These are phyloP conservation scores for Penaeus chinensis DNA, from an alignment of 1,140 invertebrate genomes.

Conservation along the genomic window DNA sequence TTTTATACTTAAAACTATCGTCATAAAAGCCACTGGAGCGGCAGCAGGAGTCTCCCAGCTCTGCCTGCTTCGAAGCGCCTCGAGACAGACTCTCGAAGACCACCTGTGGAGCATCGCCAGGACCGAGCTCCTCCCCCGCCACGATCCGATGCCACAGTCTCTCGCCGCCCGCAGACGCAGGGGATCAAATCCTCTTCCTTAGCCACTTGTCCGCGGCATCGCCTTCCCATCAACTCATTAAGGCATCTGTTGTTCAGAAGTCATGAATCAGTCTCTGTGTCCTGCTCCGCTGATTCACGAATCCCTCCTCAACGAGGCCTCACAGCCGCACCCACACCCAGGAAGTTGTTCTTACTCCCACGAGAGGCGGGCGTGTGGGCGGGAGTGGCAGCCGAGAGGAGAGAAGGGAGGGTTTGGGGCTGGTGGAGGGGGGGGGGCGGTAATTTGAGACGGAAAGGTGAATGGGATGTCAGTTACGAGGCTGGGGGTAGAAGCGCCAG, in stretches of 20 bases:
- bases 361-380: conserved; percentile 37
- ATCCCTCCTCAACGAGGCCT: conserved; percentile 21
- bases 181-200: neutral
- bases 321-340: conserved; percentile 35
- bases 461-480: no score
- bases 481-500: no score
- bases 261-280: conserved; percentile 43
- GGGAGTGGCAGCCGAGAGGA: neutral
- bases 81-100: no score
- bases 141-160: neutral
- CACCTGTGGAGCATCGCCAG: no score
- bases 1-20: no score
- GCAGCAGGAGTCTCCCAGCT: no score
- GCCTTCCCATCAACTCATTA: conserved; percentile 22
- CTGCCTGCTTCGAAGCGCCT: no score
- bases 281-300: conserved; percentile 29
- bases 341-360: conserved; percentile 51
- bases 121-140: no score
- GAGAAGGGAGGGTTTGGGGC: neutral
- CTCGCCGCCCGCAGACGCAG: neutral
- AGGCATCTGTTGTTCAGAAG: conserved; percentile 34
- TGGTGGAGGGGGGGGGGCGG: no score
- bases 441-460: no score
- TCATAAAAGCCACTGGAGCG: no score
- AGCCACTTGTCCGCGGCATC: neutral